Percentiles rank a stretch among this genome's conserved stretches.
Evolutionary conservation across 1,140 invertebrate species (phyloP).

Genomic region (Sycophaga agraensis): DNA sequence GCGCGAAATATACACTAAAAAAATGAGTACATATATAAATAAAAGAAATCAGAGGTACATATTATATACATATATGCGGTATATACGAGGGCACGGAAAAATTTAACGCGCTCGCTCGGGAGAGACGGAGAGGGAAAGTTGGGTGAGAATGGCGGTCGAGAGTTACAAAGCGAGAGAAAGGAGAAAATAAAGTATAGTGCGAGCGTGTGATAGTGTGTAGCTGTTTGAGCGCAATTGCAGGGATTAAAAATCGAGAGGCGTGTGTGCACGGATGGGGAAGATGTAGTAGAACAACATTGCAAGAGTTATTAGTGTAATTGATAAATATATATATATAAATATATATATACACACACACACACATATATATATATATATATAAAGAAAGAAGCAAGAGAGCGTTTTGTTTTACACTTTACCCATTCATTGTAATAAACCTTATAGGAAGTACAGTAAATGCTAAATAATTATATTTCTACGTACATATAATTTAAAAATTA

Average conservation of each 20-base stretch:
- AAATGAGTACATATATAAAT: too few relatives aligned
- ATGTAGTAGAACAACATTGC: too few relatives aligned
- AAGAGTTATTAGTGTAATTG: conserved; percentile 25
- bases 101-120: too few relatives aligned
- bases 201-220: conserved; percentile 3
- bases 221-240: too few relatives aligned
- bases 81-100: conserved; percentile 13
- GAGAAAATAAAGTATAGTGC: neutral
- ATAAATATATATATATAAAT: too few relatives aligned
- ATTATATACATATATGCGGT: conserved; percentile 1
- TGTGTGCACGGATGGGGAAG: neutral
- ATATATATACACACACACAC: too few relatives aligned
- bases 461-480: conserved; percentile 57
- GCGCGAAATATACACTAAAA: conserved; percentile 6
- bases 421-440: conserved; percentile 49
- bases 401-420: conserved; percentile 47
- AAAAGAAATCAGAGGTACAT: too few relatives aligned
- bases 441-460: conserved; percentile 47
- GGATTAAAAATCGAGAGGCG: too few relatives aligned
- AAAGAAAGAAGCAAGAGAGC: too few relatives aligned
- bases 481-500: conserved; percentile 46
- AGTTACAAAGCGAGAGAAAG: neutral
- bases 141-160: neutral
- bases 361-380: too few relatives aligned
- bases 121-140: neutral